Conservation (phyloP, 1,140 invertebrate genomes). For the Leptopilina clavipes region DNA sequence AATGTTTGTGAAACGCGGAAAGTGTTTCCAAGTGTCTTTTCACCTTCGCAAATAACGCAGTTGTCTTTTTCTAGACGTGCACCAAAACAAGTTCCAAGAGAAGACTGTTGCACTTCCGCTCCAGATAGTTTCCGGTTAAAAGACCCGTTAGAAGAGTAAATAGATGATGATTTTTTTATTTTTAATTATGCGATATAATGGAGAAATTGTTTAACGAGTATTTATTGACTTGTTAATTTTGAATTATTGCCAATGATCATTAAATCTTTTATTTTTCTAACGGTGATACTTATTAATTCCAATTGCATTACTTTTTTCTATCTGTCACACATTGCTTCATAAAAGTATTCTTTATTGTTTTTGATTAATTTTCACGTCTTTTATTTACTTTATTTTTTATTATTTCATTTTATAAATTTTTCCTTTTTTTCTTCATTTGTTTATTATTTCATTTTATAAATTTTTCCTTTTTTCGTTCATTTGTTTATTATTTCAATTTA, state of each 20-base stretch:
- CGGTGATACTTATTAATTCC: no score
- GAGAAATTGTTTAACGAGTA: constrained; percentile 16
- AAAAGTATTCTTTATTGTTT: no score
- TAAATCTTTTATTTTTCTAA: not conserved
- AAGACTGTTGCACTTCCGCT: constrained; percentile 22
- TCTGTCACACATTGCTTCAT: no score
- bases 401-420: no score
- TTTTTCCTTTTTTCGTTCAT: no score
- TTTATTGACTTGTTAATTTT: not conserved
- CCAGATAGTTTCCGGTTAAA: constrained; percentile 11
- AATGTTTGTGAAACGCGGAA: not conserved
- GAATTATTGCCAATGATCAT: not conserved
- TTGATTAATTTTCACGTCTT: no score
- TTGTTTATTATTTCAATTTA: no score
- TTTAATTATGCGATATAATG: not conserved
- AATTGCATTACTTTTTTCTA: not conserved
- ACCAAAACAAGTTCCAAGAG: not conserved
- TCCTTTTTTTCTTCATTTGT: no score
- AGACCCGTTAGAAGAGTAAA: constrained; percentile 13
- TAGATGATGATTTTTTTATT: not conserved
- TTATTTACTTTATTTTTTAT: no score
- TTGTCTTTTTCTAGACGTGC: not conserved
- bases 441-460: no score
- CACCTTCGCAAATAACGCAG: constrained; percentile 4
- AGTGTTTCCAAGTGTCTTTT: not conserved